Percentiles rank a stretch among this genome's conserved stretches.
Evolutionary conservation across 1,140 invertebrate genomes (phyloP).

Genomic region (Drosophila novamexicana): DNA sequence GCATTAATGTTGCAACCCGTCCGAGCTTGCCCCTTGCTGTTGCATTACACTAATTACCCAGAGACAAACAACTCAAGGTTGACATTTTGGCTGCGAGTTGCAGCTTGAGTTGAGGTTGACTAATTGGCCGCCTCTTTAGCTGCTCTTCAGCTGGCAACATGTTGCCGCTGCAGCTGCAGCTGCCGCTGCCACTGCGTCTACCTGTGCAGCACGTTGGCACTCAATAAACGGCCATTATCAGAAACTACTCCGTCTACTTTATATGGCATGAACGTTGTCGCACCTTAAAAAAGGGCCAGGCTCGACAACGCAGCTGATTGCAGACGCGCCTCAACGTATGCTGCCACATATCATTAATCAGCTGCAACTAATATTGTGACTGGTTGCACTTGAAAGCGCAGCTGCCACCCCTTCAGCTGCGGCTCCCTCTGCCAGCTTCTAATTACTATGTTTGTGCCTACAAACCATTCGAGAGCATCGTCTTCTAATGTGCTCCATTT

Average conservation of each 20-base stretch:
- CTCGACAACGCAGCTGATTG: slow-evolving; percentile 27
- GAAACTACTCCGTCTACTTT: slow-evolving; percentile 52
- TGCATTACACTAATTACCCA: slow-evolving; percentile 41
- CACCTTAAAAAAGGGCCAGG: slow-evolving; percentile 52
- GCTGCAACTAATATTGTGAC: slow-evolving; percentile 74
- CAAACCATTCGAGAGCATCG: background rate
- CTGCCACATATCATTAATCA: slow-evolving; percentile 69
- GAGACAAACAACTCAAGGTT: slow-evolving; percentile 30
- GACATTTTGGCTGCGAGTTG: slow-evolving; percentile 20
- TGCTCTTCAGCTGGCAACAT: slow-evolving; percentile 57
- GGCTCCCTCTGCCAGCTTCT: background rate
- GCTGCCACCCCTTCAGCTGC: background rate
- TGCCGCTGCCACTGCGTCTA: slow-evolving; percentile 20
- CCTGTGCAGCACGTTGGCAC: slow-evolving; percentile 39
- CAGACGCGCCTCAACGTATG: slow-evolving; percentile 15
- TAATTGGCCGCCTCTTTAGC: slow-evolving; percentile 25
- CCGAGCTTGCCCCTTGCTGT: slow-evolving; percentile 1
- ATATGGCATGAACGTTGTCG: slow-evolving; percentile 46
- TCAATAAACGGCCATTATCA: slow-evolving; percentile 70
- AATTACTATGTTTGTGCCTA: background rate
- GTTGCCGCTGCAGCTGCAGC: slow-evolving; percentile 58
- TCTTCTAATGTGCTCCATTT: slow-evolving; percentile 46
- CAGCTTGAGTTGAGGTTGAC: slow-evolving; percentile 31
- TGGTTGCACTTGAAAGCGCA: slow-evolving; percentile 20
- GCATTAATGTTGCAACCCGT: slow-evolving; percentile 27